Base-by-base conservation (phyloP, 2,888 invertebrate species). In the Ellobium chinense region DNA sequence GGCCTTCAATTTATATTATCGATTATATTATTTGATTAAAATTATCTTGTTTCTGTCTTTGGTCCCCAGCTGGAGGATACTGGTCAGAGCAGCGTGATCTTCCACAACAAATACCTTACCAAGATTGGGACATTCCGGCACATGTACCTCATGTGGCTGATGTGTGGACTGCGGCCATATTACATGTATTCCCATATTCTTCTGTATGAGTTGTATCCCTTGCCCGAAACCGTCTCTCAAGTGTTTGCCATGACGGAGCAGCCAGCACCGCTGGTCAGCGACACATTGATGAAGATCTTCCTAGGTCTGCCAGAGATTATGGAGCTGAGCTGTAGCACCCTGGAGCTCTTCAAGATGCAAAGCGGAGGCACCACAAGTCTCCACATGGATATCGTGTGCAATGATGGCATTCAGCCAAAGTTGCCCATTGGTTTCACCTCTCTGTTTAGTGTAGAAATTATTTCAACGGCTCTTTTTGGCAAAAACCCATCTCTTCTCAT, bases 41-140 rank as follows among this genome's bases (percentile, higher is more conserved):
- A 58, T n/a, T n/a, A 68, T 31, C 9, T 62, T 65, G n/a, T 36
- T 21, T 36, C 36, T 68, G 34, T 46, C 46, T 7, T 46, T n/a
- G n/a, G n/a, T 65, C 18, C 36, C 1, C 68, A 76, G 76, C 5
- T 68, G 18, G 66, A 76, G 24, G 68, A 68, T 31, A 58, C 54
- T 27, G 58, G 29, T 1, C 54, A 76, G 24, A 58, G 24, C 1
- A 56, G 14, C 36, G 56, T 76, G 56, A 76, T 66, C 29, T 76
- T 68, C 24, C 79, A 79, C 29, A 72, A 66, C 58, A 74, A 74
- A 60, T 68, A 74, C 27, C 46, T 80, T 27, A 80, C 74, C 9
- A 80, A 80, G 54, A 74, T 80, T 66, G 80, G 80, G 36, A 80
- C 80, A 12, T 74, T 80, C 34, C 34, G 73, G 34, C 74, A 80